Evolutionary conservation across 2,888 invertebrate genomes (phyloP), one percentile per base, ranked within the genome.

Genomic region (Branchellion lobata): DNA sequence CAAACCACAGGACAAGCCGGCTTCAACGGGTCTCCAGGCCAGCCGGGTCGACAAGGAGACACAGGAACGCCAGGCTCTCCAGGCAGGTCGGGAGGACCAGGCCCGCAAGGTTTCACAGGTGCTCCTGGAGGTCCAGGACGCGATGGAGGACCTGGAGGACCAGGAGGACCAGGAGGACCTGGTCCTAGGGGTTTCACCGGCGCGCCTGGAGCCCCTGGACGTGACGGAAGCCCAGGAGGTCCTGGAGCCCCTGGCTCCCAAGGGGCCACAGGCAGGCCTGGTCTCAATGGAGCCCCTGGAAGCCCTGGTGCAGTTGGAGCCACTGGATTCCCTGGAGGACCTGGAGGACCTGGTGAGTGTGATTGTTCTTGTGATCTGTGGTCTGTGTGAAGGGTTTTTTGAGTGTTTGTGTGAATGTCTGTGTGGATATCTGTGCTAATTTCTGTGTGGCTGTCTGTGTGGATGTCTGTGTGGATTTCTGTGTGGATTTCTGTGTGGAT

Each of bases 291-390:
- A 57, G 5, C 8, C 61, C 61, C 61, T 57, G 61, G 61, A 57
- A 8, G 5, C 5, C 21, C 14, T 36, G 77, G 78, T 71, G 18
- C 40, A 71, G 29, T 71, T n/a, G 78, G 78, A 29, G 53, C 53
- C 14, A 33, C 47, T 47, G 78, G 78, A 5, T 29, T 21, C 24
- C 33, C 40, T 36, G 78, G 78, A 5, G 24, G n/a, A 5, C 36
- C 29, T 29, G 78, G 78, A 8, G 21, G 11, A 36, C 29, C 51
- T 29, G 78, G 78, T 24, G 21, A 14, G 61, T 57, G 61, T 8
- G 18, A 14, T 47, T 47, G 11, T n/a, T n/a, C n/a, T n/a, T n/a
- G n/a, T n/a, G n/a, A n/a, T n/a, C n/a, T n/a, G n/a, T n/a, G n/a
- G n/a, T n/a, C n/a, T n/a, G n/a, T n/a, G n/a, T n/a, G n/a, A n/a